A percentile compares a stretch with the other conserved stretches of the same genome.
Conservation (phyloP, 2,113 vertebrate species). For the Coturnix japonica region DNA sequence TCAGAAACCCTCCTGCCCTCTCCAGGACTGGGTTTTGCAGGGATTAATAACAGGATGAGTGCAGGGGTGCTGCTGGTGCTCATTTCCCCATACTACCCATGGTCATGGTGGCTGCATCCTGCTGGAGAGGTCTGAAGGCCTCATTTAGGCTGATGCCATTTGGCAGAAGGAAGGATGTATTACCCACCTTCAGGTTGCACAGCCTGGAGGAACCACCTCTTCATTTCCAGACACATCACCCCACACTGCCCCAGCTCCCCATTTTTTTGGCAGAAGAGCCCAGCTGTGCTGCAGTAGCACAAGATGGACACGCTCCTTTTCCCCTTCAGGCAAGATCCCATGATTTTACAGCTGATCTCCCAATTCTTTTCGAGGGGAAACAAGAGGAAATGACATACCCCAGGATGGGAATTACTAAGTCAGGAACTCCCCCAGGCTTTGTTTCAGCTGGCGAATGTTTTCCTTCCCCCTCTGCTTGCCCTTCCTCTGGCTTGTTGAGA, state of each 20-base stretch:
- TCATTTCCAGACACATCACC: not conserved
- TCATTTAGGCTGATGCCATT: not conserved
- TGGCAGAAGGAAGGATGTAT: not conserved
- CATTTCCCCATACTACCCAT: not conserved
- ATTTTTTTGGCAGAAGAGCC: accelerated
- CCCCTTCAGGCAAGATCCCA: not conserved
- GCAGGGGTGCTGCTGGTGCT: not conserved
- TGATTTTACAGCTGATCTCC: not conserved
- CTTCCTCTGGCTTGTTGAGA: not conserved
- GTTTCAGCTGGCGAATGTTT: not conserved
- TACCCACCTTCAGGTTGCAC: not conserved
- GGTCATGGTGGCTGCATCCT: accelerated
- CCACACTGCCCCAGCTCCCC: not conserved
- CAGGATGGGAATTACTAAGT: not conserved
- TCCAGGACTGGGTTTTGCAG: accelerated
- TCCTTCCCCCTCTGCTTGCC: not conserved
- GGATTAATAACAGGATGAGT: not conserved
- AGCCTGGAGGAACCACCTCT: not conserved
- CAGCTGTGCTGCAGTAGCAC: accelerated
- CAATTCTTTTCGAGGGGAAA: not conserved
- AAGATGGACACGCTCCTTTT: not conserved
- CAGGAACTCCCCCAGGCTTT: not conserved
- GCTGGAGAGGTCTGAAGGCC: accelerated
- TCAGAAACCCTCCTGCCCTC: not conserved
- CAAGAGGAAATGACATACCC: not conserved